A percentile compares a stretch with the other conserved stretches of the same genome.
Conservation (phyloP, 1,140 invertebrate genomes). For the Fragariocoptes setiger region DNA sequence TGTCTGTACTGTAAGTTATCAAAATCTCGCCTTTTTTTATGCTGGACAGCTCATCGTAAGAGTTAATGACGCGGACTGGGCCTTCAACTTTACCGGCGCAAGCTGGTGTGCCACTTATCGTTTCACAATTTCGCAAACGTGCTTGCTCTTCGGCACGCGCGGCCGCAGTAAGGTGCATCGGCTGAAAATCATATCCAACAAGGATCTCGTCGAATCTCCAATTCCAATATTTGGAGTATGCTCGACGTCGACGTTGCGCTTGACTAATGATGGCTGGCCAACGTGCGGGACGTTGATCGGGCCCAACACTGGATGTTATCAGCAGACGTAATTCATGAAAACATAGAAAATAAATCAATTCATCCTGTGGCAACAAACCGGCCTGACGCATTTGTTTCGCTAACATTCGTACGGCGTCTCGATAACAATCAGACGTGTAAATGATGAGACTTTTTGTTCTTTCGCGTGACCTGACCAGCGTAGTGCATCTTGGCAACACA, state of each 20-base stretch:
- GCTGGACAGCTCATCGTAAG: neutral
- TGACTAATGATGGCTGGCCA: slow-evolving; percentile 27
- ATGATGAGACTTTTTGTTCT: slow-evolving; percentile 11
- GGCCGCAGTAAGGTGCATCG: slow-evolving; percentile 17
- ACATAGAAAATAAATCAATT: slow-evolving; percentile 35
- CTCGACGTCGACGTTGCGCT: slow-evolving; percentile 26
- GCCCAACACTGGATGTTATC: too few relatives aligned
- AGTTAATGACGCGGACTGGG: slow-evolving; percentile 1
- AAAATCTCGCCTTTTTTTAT: slow-evolving; percentile 32
- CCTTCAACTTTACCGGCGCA: slow-evolving; percentile 1
- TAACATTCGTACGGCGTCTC: slow-evolving; percentile 25
- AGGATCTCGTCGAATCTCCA: slow-evolving; percentile 29
- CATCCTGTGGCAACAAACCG: slow-evolving; percentile 27
- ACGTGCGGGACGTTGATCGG: too few relatives aligned
- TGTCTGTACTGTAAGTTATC: slow-evolving; percentile 42
- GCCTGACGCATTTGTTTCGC: slow-evolving; percentile 24
- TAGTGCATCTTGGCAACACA: slow-evolving; percentile 24
- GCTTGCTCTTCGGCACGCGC: neutral
- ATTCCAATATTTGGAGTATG: slow-evolving; percentile 23
- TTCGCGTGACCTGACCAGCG: slow-evolving; percentile 21
- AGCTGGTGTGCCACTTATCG: neutral
- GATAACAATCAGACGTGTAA: slow-evolving; percentile 23
- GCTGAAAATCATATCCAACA: slow-evolving; percentile 17
- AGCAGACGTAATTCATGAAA: slow-evolving; percentile 28
- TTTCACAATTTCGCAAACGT: neutral